Base-by-base conservation (phyloP, 2,113 vertebrate genomes). In the Mustela lutreola region DNA sequence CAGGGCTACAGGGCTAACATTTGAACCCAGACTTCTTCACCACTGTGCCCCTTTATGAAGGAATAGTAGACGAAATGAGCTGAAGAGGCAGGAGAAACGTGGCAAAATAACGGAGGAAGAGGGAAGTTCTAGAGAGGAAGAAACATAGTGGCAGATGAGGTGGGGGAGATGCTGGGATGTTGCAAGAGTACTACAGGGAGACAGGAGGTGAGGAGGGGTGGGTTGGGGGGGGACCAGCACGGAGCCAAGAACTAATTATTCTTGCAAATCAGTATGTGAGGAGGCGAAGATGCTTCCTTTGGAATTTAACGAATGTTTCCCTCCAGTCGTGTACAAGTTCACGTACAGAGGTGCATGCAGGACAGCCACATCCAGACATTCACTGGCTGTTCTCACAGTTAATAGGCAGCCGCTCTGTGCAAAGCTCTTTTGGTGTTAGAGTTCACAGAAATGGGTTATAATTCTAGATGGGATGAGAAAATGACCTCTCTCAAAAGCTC, bases 381-480 rank as follows among this genome's bases (percentile, higher is more conserved):
- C 53, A 24, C 16, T 31, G 28, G 28, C 15, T 53, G 36, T 11
- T 14, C 24, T 84, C 39, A 70, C 22, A 67, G 60, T 67, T 92
- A 71, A 86, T 33, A 65, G 70, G 19, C 14, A 89, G 4, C 71
- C 48, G 24, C 78, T 60, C 14, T 65, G 22, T 95, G 53, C n/a
- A 80, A 53, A 60, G n/a, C 3, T 2, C 26, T 39, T 11, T 60
- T 94, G 36, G 39, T 91, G 33, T 70, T 80, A 62, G 33, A 92
- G 60, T 73, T 96, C 50, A 81, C 24, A 94, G 50, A 95, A 92
- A 80, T 31, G 9, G 1, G 45, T 95, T 92, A 62, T 75, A 84
- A 82, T 63, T 95, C 11, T 58, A 70, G 33, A 22, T 70, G 53
- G 9, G 10, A 71, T 76, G 70, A 80, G 26, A 67, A 11, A 94